These are phyloP conservation scores for Macrobrachium rosenbergii DNA, from an alignment of 1,140 invertebrate species.

Conservation along the genomic window DNA sequence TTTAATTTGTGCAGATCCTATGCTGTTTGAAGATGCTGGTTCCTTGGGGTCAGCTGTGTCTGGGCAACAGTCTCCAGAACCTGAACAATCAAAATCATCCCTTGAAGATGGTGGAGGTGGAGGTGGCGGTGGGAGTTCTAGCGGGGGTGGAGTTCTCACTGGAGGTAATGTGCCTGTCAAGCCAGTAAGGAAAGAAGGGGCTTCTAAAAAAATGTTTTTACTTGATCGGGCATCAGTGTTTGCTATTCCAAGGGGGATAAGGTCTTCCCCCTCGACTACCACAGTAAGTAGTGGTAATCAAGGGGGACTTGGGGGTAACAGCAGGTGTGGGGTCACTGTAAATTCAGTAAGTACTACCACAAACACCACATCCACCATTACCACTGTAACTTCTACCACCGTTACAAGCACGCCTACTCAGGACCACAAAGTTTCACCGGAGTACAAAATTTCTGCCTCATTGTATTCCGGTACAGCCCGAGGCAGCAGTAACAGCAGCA, in stretches of 20 bases:
- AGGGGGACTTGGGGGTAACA: slow-evolving; percentile 26
- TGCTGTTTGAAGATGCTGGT: slow-evolving; percentile 63
- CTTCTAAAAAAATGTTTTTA: slow-evolving; percentile 67
- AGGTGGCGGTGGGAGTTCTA: slow-evolving; percentile 33
- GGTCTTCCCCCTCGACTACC: slow-evolving; percentile 40
- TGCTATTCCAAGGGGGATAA: slow-evolving; percentile 59
- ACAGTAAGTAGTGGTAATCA: slow-evolving; percentile 43
- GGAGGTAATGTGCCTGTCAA: slow-evolving; percentile 57
- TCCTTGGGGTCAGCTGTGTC: slow-evolving; percentile 62
- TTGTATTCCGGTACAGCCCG: slow-evolving; percentile 17
- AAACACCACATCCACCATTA: slow-evolving; percentile 76
- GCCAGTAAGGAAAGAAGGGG: slow-evolving; percentile 72
- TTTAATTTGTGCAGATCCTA: slow-evolving; percentile 47
- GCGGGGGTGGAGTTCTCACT: slow-evolving; percentile 53
- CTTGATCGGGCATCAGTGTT: slow-evolving; percentile 53
- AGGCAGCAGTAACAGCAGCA: slow-evolving; percentile 33
- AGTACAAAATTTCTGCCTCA: slow-evolving; percentile 30
- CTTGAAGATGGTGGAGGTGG: slow-evolving; percentile 60
- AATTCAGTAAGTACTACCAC: slow-evolving; percentile 11
- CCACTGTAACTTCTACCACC: slow-evolving; percentile 12
- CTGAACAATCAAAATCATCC: slow-evolving; percentile 57
- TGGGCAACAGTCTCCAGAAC: slow-evolving; percentile 64
- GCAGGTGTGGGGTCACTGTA: slow-evolving; percentile 36
- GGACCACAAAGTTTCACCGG: slow-evolving; percentile 45
- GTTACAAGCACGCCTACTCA: slow-evolving; percentile 41